These are phyloP conservation scores for Drosophila tropicalis DNA, from an alignment of 1,140 invertebrate species.

Conservation along the genomic window DNA sequence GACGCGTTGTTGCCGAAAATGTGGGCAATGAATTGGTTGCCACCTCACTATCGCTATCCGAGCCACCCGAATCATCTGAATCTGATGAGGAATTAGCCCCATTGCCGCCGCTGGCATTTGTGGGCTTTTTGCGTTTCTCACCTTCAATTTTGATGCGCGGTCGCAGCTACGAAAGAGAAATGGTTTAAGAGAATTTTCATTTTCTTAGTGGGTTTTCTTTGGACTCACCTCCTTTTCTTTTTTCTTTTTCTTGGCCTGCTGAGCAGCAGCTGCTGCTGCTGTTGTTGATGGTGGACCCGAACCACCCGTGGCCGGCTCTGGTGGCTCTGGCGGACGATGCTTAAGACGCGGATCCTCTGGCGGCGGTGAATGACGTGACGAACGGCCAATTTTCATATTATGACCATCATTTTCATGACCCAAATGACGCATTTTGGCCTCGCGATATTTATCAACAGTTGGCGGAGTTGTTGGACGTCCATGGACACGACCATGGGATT, in stretches of 20 bases:
- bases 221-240: slow-evolving; percentile 74
- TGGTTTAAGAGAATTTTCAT: not conserved
- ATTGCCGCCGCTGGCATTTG: slow-evolving; percentile 53
- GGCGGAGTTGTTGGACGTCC: slow-evolving; percentile 72
- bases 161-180: slow-evolving; percentile 55
- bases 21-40: slow-evolving; percentile 65
- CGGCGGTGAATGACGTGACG: slow-evolving; percentile 74
- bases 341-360: slow-evolving; percentile 82
- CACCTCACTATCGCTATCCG: slow-evolving; percentile 74
- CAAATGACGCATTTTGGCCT: slow-evolving; percentile 68
- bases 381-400: slow-evolving; percentile 68
- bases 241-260: slow-evolving; percentile 75
- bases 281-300: slow-evolving; percentile 26
- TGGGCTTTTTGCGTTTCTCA: slow-evolving; percentile 82
- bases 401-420: slow-evolving; percentile 49
- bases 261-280: slow-evolving; percentile 33
- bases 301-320: slow-evolving; percentile 65
- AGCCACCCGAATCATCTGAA: slow-evolving; percentile 79
- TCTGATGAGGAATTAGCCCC: slow-evolving; percentile 75
- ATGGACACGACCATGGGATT: slow-evolving; percentile 73
- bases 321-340: slow-evolving; percentile 80
- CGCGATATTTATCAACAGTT: slow-evolving; percentile 77
- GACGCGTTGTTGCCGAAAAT: slow-evolving; percentile 83
- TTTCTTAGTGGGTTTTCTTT: not conserved
- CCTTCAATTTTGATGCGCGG: slow-evolving; percentile 83